Evolutionary conservation across 2,888 invertebrate genomes (phyloP).

Genomic region (Drosophila longiperda): DNA sequence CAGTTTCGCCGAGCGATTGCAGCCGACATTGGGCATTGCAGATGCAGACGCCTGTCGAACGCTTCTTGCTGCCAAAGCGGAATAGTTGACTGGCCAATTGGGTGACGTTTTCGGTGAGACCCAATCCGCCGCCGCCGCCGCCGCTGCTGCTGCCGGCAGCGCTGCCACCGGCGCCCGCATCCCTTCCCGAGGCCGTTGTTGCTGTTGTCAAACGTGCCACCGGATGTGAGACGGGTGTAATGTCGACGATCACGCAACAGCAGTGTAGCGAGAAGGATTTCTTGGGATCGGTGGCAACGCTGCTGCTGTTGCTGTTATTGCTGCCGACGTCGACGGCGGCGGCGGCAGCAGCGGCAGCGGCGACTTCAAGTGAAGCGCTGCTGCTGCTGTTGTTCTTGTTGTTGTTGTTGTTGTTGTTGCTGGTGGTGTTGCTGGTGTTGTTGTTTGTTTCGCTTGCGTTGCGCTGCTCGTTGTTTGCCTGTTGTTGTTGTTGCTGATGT

Average conservation of each 20-base stretch:
- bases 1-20: slow-evolving; percentile 81
- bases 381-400: slow-evolving; percentile 34
- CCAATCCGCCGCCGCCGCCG: slow-evolving; percentile 75
- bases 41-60: slow-evolving; percentile 82
- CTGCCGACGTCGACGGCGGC: slow-evolving; percentile 42
- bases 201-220: slow-evolving; percentile 84
- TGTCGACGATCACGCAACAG: slow-evolving; percentile 86
- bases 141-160: slow-evolving; percentile 71
- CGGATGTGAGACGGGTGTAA: slow-evolving; percentile 85
- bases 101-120: slow-evolving; percentile 83
- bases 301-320: slow-evolving; percentile 53
- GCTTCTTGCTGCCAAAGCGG: slow-evolving; percentile 84
- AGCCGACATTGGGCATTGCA: slow-evolving; percentile 84
- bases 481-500: slow-evolving; percentile 79
- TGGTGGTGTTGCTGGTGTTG: slow-evolving; percentile 39
- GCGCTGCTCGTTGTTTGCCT: slow-evolving; percentile 54
- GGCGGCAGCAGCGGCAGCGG: slow-evolving; percentile 21
- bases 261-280: slow-evolving; percentile 86
- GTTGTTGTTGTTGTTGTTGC: slow-evolving; percentile 27
- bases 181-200: slow-evolving; percentile 85
- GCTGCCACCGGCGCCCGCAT: slow-evolving; percentile 82
- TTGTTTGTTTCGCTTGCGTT: slow-evolving; percentile 36
- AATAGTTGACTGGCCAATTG: slow-evolving; percentile 84
- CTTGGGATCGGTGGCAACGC: slow-evolving; percentile 83
- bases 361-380: slow-evolving; percentile 32